Evolutionary conservation across 64 coral and sea anemone species (phyloP).

Genomic region (Cladopsammia gracilis): DNA sequence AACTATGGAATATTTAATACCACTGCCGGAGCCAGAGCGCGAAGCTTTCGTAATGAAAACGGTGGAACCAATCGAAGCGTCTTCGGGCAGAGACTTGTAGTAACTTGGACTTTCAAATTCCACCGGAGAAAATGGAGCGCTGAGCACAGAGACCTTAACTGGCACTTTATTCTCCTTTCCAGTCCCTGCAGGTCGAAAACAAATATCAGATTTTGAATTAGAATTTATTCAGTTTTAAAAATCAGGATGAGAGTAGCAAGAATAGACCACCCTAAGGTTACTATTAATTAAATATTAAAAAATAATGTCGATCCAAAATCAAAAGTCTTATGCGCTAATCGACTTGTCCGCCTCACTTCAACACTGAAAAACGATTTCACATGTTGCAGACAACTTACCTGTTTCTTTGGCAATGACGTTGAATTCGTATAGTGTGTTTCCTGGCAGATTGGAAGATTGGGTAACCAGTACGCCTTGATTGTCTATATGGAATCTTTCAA

Average conservation of each 20-base stretch:
- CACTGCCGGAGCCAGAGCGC: slow-evolving; percentile 34
- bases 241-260: no score
- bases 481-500: slow-evolving; percentile 51
- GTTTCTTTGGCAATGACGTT: slow-evolving; percentile 77
- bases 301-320: no score
- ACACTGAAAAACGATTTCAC: neutral
- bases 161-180: slow-evolving; percentile 55
- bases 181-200: slow-evolving; percentile 8
- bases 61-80: neutral
- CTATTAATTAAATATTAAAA: no score
- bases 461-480: slow-evolving; percentile 20
- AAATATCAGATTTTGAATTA: no score
- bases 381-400: slow-evolving; percentile 38
- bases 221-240: no score
- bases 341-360: no score
- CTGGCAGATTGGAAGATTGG: slow-evolving; percentile 24
- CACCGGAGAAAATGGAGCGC: slow-evolving; percentile 11
- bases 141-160: slow-evolving; percentile 78
- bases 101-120: slow-evolving; percentile 61
- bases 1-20: slow-evolving; percentile 73
- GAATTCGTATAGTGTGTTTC: slow-evolving; percentile 62
- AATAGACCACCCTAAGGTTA: no score
- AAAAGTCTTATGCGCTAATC: no score
- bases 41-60: slow-evolving; percentile 60
- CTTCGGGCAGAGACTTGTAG: slow-evolving; percentile 49